Conservation (phyloP, 2,797 vertebrate species). For the Vireo griseus region DNA sequence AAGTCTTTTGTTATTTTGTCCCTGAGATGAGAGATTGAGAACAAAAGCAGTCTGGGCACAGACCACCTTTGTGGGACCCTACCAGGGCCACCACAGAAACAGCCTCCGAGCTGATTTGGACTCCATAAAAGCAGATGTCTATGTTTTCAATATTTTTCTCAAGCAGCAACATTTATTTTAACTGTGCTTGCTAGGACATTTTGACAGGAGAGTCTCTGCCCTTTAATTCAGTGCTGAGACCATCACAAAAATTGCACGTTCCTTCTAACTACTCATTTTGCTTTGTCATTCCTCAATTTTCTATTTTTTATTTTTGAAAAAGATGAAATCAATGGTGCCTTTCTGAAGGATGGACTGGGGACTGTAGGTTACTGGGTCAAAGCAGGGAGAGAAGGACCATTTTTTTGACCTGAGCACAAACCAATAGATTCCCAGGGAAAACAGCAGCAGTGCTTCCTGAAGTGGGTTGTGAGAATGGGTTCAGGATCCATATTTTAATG, state of each 20-base stretch:
- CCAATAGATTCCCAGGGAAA: not conserved
- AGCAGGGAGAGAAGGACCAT: not conserved
- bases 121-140: not conserved
- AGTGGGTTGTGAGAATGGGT: not conserved
- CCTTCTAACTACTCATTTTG: not conserved
- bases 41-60: too few species aligned
- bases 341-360: not conserved
- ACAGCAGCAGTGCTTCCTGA: not conserved
- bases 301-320: not conserved
- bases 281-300: accelerated
- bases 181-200: not conserved
- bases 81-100: too few species aligned
- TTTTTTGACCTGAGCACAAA: not conserved
- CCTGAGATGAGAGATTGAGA: too few species aligned
- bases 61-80: too few species aligned
- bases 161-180: not conserved
- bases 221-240: not conserved
- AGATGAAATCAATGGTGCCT: not conserved
- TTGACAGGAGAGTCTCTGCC: not conserved
- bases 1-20: too few species aligned
- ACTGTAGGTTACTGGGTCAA: not conserved
- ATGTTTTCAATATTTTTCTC: not conserved
- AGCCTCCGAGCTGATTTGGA: not conserved
- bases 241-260: not conserved
- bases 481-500: not conserved